phyloP scores from a whole-genome alignment of 2,113 vertebrate genomes.

The Baryphthengus martii region DNA sequence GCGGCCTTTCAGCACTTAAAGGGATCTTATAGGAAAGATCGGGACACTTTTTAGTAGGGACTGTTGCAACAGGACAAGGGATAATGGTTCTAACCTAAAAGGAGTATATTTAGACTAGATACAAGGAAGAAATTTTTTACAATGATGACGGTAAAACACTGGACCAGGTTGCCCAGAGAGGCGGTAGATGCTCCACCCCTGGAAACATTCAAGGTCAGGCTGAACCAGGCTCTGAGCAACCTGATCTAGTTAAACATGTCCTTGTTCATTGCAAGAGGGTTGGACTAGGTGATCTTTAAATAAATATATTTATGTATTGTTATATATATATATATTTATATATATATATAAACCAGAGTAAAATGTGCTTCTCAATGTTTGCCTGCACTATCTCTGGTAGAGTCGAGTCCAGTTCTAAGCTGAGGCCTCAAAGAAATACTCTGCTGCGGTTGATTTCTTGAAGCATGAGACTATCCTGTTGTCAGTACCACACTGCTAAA shows the following conservation, averaged over 20 bases:
- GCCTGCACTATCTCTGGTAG: neutral
- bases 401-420: neutral
- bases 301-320: neutral
- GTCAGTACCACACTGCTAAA: neutral
- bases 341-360: neutral
- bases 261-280: neutral
- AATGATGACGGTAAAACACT: neutral
- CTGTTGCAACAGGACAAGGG: neutral
- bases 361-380: neutral
- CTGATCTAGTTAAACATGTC: neutral
- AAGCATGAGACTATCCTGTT: neutral
- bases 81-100: neutral
- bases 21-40: neutral
- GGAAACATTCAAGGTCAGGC: neutral
- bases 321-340: neutral
- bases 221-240: neutral
- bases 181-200: neutral
- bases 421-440: neutral
- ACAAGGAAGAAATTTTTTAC: neutral
- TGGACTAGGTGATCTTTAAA: neutral
- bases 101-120: neutral
- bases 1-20: neutral
- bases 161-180: neutral
- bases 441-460: neutral
- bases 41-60: too few species aligned